A percentile compares a stretch with the other conserved stretches of the same genome.
Conservation (phyloP, 2,113 vertebrate genomes). For the Carollia perspicillata region DNA sequence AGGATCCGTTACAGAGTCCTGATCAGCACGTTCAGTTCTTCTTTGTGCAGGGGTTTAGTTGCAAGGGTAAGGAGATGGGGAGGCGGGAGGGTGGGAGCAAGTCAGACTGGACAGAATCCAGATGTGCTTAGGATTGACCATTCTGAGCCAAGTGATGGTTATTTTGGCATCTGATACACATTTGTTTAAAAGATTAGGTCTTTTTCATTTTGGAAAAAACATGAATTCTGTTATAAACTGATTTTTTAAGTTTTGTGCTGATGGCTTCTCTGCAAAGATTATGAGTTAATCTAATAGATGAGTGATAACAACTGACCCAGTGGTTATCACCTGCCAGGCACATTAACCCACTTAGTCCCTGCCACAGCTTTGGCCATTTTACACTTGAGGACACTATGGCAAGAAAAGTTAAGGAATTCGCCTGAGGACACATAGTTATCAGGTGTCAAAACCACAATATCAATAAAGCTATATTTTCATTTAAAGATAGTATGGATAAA, state of each 20-base stretch:
- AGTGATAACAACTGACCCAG: background rate
- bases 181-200: background rate
- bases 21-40: background rate
- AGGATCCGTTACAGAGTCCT: background rate
- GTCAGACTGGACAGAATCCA: background rate
- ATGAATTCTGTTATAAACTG: background rate
- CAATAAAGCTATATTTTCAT: background rate
- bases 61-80: background rate
- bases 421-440: background rate
- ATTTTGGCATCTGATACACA: background rate
- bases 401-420: background rate
- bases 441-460: background rate
- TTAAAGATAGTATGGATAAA: background rate
- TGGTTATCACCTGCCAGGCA: background rate
- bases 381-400: background rate
- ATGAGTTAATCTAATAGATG: background rate
- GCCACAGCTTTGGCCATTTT: background rate
- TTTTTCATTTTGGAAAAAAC: background rate
- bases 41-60: background rate
- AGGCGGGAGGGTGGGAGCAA: too few relatives aligned
- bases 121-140: background rate
- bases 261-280: constrained; percentile 2
- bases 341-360: background rate
- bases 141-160: background rate
- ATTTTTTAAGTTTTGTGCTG: background rate